Conservation (phyloP, 1,140 invertebrate genomes). For the Drosophila pseudoobscura region DNA sequence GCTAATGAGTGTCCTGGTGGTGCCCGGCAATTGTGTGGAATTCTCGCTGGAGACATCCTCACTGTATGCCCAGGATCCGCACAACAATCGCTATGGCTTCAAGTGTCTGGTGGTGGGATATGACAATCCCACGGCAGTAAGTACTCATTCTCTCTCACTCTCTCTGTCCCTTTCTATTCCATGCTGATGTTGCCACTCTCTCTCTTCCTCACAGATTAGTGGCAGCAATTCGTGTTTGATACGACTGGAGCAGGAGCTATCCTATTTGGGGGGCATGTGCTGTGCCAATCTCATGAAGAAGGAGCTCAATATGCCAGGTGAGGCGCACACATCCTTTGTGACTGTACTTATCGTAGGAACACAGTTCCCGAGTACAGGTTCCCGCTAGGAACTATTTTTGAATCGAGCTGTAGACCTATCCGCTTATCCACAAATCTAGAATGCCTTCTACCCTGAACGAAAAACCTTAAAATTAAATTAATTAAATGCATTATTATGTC, state of each 20-base stretch:
- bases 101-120: conserved; percentile 96
- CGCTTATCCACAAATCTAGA: no score
- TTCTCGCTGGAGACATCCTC: conserved; percentile 98
- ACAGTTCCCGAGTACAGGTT: no score
- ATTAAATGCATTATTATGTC: background rate
- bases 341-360: no score
- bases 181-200: background rate
- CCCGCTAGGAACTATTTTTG: no score
- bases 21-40: conserved; percentile 97
- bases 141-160: conserved; percentile 7
- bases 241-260: conserved; percentile 94
- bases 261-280: conserved; percentile 95
- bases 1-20: conserved; percentile 92
- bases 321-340: conserved; percentile 8
- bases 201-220: conserved; percentile 64
- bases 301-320: conserved; percentile 90
- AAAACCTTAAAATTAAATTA: no score
- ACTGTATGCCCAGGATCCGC: conserved; percentile 97
- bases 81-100: conserved; percentile 92
- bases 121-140: conserved; percentile 88
- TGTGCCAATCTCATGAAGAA: conserved; percentile 94
- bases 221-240: conserved; percentile 85
- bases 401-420: no score
- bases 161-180: conserved; percentile 61
- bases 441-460: no score